Conservation (phyloP, 1,140 invertebrate species). For the Pseudobourletiella spinata region DNA sequence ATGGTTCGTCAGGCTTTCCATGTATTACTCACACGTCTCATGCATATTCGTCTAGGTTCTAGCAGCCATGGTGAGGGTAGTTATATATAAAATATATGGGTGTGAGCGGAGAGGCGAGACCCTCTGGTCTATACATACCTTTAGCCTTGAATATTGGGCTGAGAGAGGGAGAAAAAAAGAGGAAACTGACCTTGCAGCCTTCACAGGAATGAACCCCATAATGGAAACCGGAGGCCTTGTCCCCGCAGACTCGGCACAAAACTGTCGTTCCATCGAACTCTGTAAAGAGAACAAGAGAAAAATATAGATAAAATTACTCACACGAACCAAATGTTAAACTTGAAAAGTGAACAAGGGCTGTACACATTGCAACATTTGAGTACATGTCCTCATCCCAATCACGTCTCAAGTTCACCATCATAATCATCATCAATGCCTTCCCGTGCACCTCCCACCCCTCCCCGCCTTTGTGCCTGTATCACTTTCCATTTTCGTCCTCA, state of each 20-base stretch:
- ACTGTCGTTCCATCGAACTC: constrained; percentile 98
- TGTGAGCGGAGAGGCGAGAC: neutral
- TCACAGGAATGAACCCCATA: constrained; percentile 99
- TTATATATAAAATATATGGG: neutral
- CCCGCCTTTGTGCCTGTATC: too few species aligned
- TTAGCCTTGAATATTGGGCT: constrained; percentile 2
- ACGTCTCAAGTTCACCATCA: too few species aligned
- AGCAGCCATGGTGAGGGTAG: too few species aligned
- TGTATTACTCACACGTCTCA: too few species aligned
- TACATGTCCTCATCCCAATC: neutral
- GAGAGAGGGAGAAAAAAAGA: constrained; percentile 1
- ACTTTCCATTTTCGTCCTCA: too few species aligned
- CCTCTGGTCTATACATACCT: neutral
- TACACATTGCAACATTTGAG: neutral
- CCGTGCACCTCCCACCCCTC: too few species aligned
- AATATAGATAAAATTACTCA: constrained; percentile 23
- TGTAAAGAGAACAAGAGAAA: constrained; percentile 61
- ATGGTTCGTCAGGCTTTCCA: too few species aligned
- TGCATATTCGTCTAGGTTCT: too few species aligned
- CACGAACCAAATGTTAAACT: neutral
- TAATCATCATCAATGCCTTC: too few species aligned
- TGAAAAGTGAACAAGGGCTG: too few species aligned
- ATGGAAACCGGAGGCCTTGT: constrained; percentile 98
- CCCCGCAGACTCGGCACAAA: constrained; percentile 96
- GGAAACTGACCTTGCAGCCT: constrained; percentile 86